Evolutionary conservation across 2,888 invertebrate species (phyloP), one percentile per base, ranked within the genome.

Genomic region (Scrobipalpa costella): DNA sequence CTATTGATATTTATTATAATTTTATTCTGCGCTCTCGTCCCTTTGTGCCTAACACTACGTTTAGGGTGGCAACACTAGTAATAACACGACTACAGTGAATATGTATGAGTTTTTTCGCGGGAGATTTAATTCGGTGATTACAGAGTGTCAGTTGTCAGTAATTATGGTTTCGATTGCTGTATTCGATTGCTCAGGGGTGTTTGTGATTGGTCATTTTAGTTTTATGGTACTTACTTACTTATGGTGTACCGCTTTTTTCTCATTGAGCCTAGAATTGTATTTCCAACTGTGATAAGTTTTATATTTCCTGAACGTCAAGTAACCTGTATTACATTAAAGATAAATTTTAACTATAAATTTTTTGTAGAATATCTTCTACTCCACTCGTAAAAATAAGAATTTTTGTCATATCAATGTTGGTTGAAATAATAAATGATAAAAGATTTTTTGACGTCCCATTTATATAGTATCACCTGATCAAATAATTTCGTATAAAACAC

Each of bases 1-100:
- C 81, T 77, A 67, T 67, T 71, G 78, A 84, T 88, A 88, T 90
- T 90, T 90, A 90, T 90, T 88, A 88, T 90, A 89, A 90, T 90
- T 88, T 90, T 90, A 90, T 90, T 86, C 90, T 82, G 82, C 83
- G 85, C 81, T 86, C 76, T 75, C 79, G 79, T 73, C 75, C 86
- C 81, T 81, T 90, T 90, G 88, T 89, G 77, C 76, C 79, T 90
- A 90, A 90, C n/a, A 90, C 86, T 87, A 11, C 34, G 78, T 81
- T 83, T 79, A 83, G 86, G 86, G 88, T 78, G 78, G 81, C 44
- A 49, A 77, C 76, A 80, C 79, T 77, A 74, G 80, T 81, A 79
- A 82, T 81, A 81, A 79, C 75, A 76, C 75, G 64, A 60, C 50
- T 36, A 19, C 9, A 72, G 75, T 88, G 88, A 84, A 90, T 90